Evolutionary conservation across 2,888 invertebrate genomes (phyloP), one percentile per base, ranked within the genome.

Genomic region (Brachypalpus laphriformis): DNA sequence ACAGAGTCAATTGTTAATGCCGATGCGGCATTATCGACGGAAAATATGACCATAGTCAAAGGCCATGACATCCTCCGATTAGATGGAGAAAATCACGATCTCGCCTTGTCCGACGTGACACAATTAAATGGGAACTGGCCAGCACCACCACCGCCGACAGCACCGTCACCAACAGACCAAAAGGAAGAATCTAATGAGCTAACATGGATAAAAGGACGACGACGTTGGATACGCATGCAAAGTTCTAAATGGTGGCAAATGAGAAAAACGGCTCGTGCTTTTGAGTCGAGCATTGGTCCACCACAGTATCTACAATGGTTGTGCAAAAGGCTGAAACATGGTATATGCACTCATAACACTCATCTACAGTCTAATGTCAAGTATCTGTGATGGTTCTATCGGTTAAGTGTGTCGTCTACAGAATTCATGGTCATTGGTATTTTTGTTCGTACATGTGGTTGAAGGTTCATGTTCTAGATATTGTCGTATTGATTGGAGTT

Each of bases 241-340:
- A 28, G 40, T 57, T 16, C 49, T 11, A 49, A 78, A 34, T 56
- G 74, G 82, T 74, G 14, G 31, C 1, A 61, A 40, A 28, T 68
- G 11, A 51, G 49, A 57, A 78, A 40, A 56, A 45, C 16, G 16
- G 37, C 59, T 37, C 59, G 61, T 82, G 72, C 34, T 78, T 74
- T 82, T 76, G 77, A 65, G 66, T 57, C 45, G 66, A 76, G 86
- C 47, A 65, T 77, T 57, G 81, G 82, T 68, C 82, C 76, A 28
- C 82, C 83, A 45, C 56, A 83, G 59, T 87, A 87, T 76, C 59
- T 88, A 45, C 76, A 63, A 71, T 87, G 87, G 86, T 71, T 87
- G 49, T 87, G 87, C 71, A 75, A 85, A 71, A 82, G 49, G 34
- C 56, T 87, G 54, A 40, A 72, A 56, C 72, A 72, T 81, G 82